Evolutionary conservation across 2,797 vertebrate genomes (phyloP).

Genomic region (Pseudocheirus occidentalis): DNA sequence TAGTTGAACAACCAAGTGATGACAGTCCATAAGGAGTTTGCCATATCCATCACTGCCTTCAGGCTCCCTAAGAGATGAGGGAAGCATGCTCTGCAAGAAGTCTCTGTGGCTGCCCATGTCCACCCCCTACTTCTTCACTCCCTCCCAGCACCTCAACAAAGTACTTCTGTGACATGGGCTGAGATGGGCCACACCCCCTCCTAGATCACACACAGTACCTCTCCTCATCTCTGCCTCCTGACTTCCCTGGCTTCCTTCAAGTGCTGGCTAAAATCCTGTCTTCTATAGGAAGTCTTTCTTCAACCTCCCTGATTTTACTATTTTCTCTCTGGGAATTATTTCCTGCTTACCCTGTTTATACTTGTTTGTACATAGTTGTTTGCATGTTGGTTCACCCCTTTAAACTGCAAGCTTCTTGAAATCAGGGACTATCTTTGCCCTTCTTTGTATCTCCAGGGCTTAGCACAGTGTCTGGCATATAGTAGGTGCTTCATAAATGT

Average conservation of each 20-base stretch:
- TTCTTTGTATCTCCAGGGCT: background rate
- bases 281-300: background rate
- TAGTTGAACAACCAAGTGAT: conserved; percentile 66
- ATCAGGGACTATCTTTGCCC: background rate
- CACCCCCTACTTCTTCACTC: conserved; percentile 16
- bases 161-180: conserved; percentile 58
- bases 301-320: background rate
- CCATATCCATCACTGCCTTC: conserved; percentile 51
- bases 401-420: background rate
- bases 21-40: conserved; percentile 30
- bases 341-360: background rate
- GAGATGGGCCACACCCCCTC: background rate
- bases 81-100: conserved; percentile 6
- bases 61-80: conserved; percentile 49
- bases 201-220: conserved; percentile 35
- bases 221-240: conserved; percentile 32
- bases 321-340: background rate
- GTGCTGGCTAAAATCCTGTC: background rate
- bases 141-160: conserved; percentile 30
- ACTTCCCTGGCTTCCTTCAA: conserved; percentile 1
- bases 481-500: background rate
- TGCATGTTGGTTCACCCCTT: background rate
- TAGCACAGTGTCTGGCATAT: background rate
- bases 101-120: conserved; percentile 20
- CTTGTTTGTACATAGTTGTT: background rate